Percentiles rank a stretch among this genome's conserved stretches.
Conservation (phyloP, 1,140 invertebrate genomes). For the Andricus grossulariae region DNA sequence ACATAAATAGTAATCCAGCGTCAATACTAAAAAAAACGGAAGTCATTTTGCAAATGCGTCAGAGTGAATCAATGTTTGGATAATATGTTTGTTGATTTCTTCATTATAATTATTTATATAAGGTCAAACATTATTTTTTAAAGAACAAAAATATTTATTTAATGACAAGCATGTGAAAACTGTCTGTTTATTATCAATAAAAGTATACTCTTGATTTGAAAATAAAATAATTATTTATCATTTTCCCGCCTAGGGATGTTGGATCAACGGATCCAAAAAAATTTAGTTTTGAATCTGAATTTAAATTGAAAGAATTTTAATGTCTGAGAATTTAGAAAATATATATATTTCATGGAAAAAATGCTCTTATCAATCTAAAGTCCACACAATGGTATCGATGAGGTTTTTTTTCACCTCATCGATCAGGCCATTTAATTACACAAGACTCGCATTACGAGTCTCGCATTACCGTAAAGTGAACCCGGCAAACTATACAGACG, state of each 20-base stretch:
- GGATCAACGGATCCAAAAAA: too few species aligned
- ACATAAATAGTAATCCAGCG: neutral
- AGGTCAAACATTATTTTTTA: too few species aligned
- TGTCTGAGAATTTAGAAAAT: neutral
- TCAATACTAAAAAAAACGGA: slow-evolving; percentile 13
- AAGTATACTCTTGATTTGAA: too few species aligned
- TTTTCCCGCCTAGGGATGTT: too few species aligned
- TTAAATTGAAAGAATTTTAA: too few species aligned
- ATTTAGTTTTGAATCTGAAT: too few species aligned
- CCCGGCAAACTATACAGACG: slow-evolving; percentile 1
- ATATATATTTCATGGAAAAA: slow-evolving; percentile 6
- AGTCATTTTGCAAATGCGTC: neutral
- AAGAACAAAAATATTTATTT: too few species aligned
- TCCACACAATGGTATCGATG: slow-evolving; percentile 19
- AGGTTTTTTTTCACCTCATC: slow-evolving; percentile 13
- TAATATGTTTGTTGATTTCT: neutral
- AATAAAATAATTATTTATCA: too few species aligned
- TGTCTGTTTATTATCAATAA: too few species aligned
- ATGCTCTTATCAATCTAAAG: slow-evolving; percentile 4
- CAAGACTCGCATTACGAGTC: slow-evolving; percentile 10
- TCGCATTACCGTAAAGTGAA: slow-evolving; percentile 20
- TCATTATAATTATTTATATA: neutral
- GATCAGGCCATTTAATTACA: slow-evolving; percentile 27
- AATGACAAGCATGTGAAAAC: too few species aligned
- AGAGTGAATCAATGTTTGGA: neutral